phyloP scores from a whole-genome alignment of 2,113 vertebrate genomes.

The Lamprologus speciosus region DNA sequence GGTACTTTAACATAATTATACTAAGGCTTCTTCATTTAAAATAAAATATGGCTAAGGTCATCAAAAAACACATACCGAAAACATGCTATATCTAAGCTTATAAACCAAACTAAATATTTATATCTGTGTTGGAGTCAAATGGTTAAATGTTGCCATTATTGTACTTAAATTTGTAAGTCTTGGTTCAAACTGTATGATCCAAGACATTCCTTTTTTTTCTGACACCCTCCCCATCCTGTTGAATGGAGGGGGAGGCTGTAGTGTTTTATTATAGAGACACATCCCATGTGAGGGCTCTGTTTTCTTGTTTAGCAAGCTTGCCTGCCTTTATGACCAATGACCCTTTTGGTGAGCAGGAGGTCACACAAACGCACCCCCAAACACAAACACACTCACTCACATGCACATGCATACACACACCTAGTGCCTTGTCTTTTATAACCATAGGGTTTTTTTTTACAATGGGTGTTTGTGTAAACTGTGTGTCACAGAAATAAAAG shows the following conservation, averaged over 20 bases:
- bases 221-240: neutral
- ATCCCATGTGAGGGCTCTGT: neutral
- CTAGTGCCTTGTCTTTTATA: neutral
- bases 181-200: neutral
- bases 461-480: neutral
- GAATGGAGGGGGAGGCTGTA: neutral
- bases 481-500: neutral
- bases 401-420: neutral
- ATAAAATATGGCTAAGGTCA: neutral
- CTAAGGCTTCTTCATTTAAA: neutral
- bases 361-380: neutral
- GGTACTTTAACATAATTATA: neutral
- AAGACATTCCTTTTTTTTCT: neutral
- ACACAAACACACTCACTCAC: neutral
- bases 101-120: neutral
- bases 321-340: neutral
- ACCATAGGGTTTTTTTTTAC: neutral
- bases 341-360: neutral
- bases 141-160: neutral
- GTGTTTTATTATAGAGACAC: neutral
- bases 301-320: neutral
- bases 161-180: fast-evolving
- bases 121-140: neutral
- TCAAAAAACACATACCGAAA: neutral
- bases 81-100: neutral